A percentile compares a stretch with the other conserved stretches of the same genome.
Evolutionary conservation across 1,140 invertebrate species (phyloP).

Genomic region (Meteorus sp.): DNA sequence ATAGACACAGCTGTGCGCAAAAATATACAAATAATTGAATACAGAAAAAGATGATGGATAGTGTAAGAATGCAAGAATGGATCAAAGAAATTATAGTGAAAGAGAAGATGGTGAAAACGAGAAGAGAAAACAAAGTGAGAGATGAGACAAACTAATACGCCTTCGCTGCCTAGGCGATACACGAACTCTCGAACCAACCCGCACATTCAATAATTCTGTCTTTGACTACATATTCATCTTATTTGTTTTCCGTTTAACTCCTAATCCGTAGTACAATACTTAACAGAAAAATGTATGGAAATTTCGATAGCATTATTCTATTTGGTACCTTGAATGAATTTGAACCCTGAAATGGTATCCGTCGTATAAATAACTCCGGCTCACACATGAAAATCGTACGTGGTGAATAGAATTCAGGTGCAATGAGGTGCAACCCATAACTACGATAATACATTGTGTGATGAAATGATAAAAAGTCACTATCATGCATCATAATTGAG

Average conservation of each 20-base stretch:
- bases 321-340: too few species aligned
- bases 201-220: constrained; percentile 8
- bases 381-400: too few species aligned
- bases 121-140: neutral
- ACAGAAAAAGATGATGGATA: constrained; percentile 4
- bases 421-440: too few species aligned
- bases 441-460: too few species aligned
- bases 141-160: constrained; percentile 8
- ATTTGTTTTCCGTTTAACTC: too few species aligned
- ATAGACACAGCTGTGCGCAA: constrained; percentile 4
- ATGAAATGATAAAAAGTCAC: too few species aligned
- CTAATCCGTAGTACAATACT: too few species aligned
- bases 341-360: too few species aligned
- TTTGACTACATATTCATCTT: neutral
- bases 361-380: too few species aligned
- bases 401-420: too few species aligned
- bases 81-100: neutral
- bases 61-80: neutral
- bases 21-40: neutral
- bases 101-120: neutral
- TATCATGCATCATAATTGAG: too few species aligned
- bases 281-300: neutral
- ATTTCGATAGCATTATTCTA: too few species aligned
- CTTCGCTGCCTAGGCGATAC: constrained; percentile 5
- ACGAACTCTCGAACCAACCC: constrained; percentile 11